Evolutionary conservation across 1,140 invertebrate genomes (phyloP).

Genomic region (Sycophaga agraensis): DNA sequence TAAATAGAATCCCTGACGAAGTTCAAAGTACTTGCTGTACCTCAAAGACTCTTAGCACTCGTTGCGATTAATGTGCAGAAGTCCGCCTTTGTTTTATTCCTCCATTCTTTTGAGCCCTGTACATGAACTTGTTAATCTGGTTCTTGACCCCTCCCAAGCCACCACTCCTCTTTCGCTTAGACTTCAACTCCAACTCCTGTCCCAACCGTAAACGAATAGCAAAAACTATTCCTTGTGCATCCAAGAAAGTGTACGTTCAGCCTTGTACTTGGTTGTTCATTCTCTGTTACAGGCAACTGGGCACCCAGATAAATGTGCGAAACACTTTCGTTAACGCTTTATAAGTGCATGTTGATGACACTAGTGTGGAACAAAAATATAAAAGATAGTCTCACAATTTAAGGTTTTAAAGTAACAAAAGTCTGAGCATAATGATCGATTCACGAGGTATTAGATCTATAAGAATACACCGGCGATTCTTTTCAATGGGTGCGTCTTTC

Average conservation of each 20-base stretch:
- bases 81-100: neutral
- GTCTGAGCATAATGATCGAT: slow-evolving; percentile 25
- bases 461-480: neutral
- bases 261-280: neutral
- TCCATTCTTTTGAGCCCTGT: neutral
- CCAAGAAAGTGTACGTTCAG: neutral
- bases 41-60: slow-evolving; percentile 25
- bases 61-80: slow-evolving; percentile 3
- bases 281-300: slow-evolving; percentile 1
- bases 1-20: slow-evolving; percentile 28
- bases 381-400: no score
- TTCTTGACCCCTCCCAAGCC: no score
- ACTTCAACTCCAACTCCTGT: no score
- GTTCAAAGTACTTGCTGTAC: slow-evolving; percentile 32
- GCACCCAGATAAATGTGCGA: slow-evolving; percentile 2
- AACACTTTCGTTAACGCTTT: slow-evolving; percentile 14
- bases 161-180: neutral
- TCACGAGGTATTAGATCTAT: neutral
- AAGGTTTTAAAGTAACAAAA: slow-evolving; percentile 6
- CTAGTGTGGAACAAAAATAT: no score
- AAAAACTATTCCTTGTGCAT: neutral
- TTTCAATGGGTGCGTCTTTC: neutral
- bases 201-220: neutral
- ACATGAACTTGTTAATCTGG: no score
- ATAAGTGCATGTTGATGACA: slow-evolving; percentile 2